Evolutionary conservation across 2,888 invertebrate species (phyloP).

Genomic region (Ypsolopha scabrella): DNA sequence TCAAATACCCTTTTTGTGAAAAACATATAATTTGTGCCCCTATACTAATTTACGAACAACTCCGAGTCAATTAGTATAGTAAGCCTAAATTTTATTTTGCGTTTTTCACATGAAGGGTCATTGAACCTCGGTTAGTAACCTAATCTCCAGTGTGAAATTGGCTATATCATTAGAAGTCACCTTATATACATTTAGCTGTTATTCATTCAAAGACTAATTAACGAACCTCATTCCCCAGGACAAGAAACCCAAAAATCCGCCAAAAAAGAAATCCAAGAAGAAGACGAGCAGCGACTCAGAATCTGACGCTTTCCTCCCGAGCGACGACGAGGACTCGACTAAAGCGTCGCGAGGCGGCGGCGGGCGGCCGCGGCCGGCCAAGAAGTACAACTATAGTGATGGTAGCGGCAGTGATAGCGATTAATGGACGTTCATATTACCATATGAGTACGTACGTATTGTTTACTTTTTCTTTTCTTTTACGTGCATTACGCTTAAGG

Average conservation of each 20-base stretch:
- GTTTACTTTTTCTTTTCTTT: not conserved
- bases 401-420: slow-evolving; percentile 35
- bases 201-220: too few species aligned
- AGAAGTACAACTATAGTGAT: slow-evolving; percentile 59
- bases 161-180: too few species aligned
- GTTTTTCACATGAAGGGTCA: too few species aligned
- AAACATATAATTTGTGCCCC: too few species aligned
- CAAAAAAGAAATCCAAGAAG: slow-evolving; percentile 42
- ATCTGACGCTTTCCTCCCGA: slow-evolving; percentile 19
- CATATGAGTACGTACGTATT: slow-evolving; percentile 10
- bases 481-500: too few species aligned
- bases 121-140: too few species aligned
- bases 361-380: slow-evolving; percentile 28
- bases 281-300: slow-evolving; percentile 39
- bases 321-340: slow-evolving; percentile 9
- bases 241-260: slow-evolving; percentile 50
- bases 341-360: slow-evolving; percentile 13
- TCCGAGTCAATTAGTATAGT: too few species aligned
- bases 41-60: too few species aligned
- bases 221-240: slow-evolving; percentile 22
- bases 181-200: too few species aligned
- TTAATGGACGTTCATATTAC: slow-evolving; percentile 16
- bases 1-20: too few species aligned
- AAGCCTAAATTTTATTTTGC: too few species aligned
- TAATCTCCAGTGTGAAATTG: too few species aligned